Percentiles rank a stretch among this genome's conserved stretches.
phyloP scores from a whole-genome alignment of 1,140 invertebrate species.

The Bombyx mori region ASM3026992v2 NC_085129.1:13740501-13741000 shows the following conservation, averaged over 20 bases:
- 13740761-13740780: conserved; percentile 49
- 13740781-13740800: conserved; percentile 43
- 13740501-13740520: conserved; percentile 3
- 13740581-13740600: too few species aligned
- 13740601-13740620: too few species aligned
- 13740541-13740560: too few species aligned
- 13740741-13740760: conserved; percentile 43
- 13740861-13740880: conserved; percentile 36
- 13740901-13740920: conserved; percentile 24
- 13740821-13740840: conserved; percentile 45
- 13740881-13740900: conserved; percentile 11
- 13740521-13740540: too few species aligned
- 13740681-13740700: conserved; percentile 24
- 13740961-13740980: conserved; percentile 50
- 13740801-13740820: conserved; percentile 29
- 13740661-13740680: too few species aligned
- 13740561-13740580: too few species aligned
- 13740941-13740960: conserved; percentile 55
- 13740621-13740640: too few species aligned
- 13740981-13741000: conserved; percentile 45
- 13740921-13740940: conserved; percentile 24
- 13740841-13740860: conserved; percentile 39
- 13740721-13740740: conserved; percentile 26
- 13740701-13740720: conserved; percentile 22
- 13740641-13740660: too few species aligned